phyloP scores from a whole-genome alignment of 2,797 vertebrate species.

The Meda fulgida region DNA sequence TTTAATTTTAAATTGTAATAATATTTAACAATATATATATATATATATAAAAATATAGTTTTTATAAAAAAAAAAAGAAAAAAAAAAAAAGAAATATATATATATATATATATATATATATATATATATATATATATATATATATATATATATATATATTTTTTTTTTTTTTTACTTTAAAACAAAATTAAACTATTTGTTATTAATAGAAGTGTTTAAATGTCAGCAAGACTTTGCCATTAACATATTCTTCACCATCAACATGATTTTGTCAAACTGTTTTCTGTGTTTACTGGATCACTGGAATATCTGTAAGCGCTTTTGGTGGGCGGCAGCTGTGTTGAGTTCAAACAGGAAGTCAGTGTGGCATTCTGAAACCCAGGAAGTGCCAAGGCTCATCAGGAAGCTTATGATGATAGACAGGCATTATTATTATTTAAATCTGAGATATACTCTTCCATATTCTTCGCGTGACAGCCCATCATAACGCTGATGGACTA shows the following conservation, averaged over 20 bases:
- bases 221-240: not conserved
- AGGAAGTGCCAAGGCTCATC: slow-evolving; percentile 56
- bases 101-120: not conserved
- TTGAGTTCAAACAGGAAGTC: slow-evolving; percentile 46
- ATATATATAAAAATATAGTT: no score
- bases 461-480: slow-evolving; percentile 59
- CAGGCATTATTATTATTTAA: slow-evolving; percentile 64
- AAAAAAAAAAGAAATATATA: no score
- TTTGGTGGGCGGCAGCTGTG: slow-evolving; percentile 5
- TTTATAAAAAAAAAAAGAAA: no score
- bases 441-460: slow-evolving; percentile 60
- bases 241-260: not conserved
- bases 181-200: no score
- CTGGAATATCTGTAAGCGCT: slow-evolving; percentile 26
- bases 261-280: not conserved
- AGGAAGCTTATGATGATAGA: slow-evolving; percentile 64
- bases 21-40: not conserved
- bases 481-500: slow-evolving; percentile 61
- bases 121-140: not conserved
- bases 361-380: slow-evolving; percentile 30
- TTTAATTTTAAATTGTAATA: not conserved
- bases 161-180: not conserved
- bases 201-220: not conserved
- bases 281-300: slow-evolving; percentile 39
- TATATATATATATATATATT: not conserved